Evolutionary conservation across 2,797 vertebrate genomes (phyloP).

Genomic region (Oreochromis grahami): DNA sequence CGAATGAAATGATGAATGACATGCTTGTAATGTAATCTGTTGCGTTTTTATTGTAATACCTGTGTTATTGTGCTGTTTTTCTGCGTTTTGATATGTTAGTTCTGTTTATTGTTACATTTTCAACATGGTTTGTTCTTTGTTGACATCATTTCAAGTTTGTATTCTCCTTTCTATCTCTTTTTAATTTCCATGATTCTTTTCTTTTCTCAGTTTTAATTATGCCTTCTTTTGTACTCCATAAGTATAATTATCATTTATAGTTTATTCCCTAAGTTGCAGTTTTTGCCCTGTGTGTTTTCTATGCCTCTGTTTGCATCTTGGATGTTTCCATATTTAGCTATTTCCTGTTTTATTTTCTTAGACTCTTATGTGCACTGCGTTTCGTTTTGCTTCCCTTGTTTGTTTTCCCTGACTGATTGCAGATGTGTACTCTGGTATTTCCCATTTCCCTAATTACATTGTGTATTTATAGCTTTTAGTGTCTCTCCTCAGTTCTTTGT

Average conservation of each 20-base stretch:
- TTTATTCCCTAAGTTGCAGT: not conserved
- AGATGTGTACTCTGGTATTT: not conserved
- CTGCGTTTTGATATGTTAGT: not conserved
- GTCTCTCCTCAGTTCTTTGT: not conserved
- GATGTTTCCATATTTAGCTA: not conserved
- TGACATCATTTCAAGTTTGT: not conserved
- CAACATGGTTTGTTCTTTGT: not conserved
- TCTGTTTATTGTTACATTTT: not conserved
- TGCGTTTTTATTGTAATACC: not conserved
- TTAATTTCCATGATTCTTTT: not conserved
- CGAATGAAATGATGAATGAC: not conserved
- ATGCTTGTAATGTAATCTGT: not conserved
- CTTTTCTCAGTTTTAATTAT: not conserved
- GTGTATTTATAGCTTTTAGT: not conserved
- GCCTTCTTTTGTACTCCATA: not conserved
- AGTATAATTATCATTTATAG: not conserved
- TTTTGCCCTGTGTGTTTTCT: not conserved
- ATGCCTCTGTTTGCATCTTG: not conserved
- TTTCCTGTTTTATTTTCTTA: not conserved
- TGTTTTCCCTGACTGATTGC: not conserved
- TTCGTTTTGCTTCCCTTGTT: not conserved
- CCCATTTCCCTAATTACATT: not conserved
- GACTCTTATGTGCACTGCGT: not conserved
- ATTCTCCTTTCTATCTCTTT: not conserved
- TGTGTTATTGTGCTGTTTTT: not conserved